Base-by-base conservation (phyloP, 2,888 invertebrate species). In the Melanargia galathea region DNA sequence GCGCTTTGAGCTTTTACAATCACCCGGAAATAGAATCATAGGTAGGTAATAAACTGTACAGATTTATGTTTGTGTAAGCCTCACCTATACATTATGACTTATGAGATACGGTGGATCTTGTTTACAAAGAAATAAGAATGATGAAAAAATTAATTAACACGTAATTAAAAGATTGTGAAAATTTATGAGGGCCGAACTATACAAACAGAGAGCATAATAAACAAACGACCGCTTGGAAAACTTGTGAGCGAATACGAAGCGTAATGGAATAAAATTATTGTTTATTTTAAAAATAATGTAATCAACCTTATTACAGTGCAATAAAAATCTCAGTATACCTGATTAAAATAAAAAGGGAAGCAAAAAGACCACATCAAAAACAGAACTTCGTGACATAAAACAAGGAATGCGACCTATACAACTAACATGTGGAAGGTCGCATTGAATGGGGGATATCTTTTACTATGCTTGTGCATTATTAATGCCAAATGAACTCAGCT, bases 401-500 rank as follows among this genome's bases (percentile, higher is more conserved):
- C 35, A 20, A 35, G 33, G 35, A 52, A 52, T 35, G 35, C 35
- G 20, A 20, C 18, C 52, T 20, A 20, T n/a, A n/a, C 30, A 20
- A 18, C 33, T 33, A 52, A 48, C 43, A 18, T n/a, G 22, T 48
- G 30, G 13, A 48, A 58, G 57, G 48, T 48, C 35, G 58, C 45
- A 63, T 64, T 78, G 75, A 78, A 78, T 79, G 73, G 73, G 66
- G 62, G 69, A 66, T 72, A 73, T 71, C 61, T 75, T 73, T 63
- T 58, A 43, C 46, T 54, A 57, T 51, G 60, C 26, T 45, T 40
- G 33, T 51, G 65, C 60, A 73, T 80, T 76, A 76, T 75, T 78
- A 80, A 78, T 76, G 75, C 71, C 67, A 70, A 72, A 73, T 75
- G 73, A 75, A 72, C 67, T 69, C 67, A 60, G 69, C 72, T 69